A percentile compares a stretch with the other conserved stretches of the same genome.
Conservation (phyloP, 1,140 invertebrate genomes). For the Brachionus koreanus region DNA sequence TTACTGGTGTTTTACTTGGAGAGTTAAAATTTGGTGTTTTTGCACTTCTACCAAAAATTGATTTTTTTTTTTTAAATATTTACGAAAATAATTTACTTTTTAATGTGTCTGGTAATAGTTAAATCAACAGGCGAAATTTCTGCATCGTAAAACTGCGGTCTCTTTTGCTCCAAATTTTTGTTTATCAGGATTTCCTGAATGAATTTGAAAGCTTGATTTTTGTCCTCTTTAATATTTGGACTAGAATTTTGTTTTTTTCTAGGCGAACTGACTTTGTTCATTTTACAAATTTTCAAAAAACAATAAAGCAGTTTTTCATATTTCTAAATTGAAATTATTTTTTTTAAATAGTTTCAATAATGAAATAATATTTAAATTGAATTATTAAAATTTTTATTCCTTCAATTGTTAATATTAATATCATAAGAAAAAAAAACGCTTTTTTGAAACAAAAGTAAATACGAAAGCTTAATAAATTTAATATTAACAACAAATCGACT, state of each 20-base stretch:
- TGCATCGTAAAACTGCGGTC: not conserved
- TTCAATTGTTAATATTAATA: not conserved
- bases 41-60: not conserved
- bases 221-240: not conserved
- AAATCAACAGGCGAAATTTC: conserved; percentile 15
- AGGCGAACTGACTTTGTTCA: not conserved
- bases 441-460: not conserved
- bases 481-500: not conserved
- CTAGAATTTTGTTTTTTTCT: conserved; percentile 1
- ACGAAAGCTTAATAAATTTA: not conserved
- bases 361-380: not conserved
- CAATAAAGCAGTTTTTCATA: not conserved
- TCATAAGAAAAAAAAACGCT: not conserved
- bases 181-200: not conserved
- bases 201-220: not conserved
- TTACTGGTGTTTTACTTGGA: not conserved
- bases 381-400: not conserved
- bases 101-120: not conserved
- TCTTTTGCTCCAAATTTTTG: not conserved
- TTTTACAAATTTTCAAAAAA: not conserved
- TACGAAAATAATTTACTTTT: not conserved
- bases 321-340: not conserved
- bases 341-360: not conserved
- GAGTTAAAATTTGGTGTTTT: not conserved
- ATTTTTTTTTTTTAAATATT: not conserved